Base-by-base conservation (phyloP, 1,140 invertebrate species). In the Palaemon carinicauda region DNA sequence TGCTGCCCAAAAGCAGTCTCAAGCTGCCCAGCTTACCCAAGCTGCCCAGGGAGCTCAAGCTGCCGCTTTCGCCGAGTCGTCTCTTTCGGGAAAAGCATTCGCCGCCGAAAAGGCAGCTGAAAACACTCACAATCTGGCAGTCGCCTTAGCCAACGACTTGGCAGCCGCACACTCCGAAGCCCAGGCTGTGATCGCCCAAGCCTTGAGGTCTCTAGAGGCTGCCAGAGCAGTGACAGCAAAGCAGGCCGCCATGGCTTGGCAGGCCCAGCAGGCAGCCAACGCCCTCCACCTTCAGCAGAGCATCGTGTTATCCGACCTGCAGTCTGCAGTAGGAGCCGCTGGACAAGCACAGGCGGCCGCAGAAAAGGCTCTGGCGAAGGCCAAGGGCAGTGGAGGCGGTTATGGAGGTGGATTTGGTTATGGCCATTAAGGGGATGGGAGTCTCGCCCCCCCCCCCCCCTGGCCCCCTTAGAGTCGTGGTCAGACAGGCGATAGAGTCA, bases 101-200 rank as follows among this genome's bases (percentile, higher is more conserved):
- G 29, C 24, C 10, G 78, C 78, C 52, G 78, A 80, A 29, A n/a
- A 80, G 52, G 78, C 54, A 29, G 78, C 78, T 14, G 53, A 80
- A 53, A 60, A 60, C 78, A 80, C 78, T 9, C 60, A 80, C 54
- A 80, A 80, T 53, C 52, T 60, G 31, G 78, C 78, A 14, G 80
- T 82, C 21, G 56, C 65, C 21, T n/a, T 56, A 19, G 51, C 17
- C 31, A 56, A 51, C 53, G 82, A 87, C 29, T 15, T 89, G 84
- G 53, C 87, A 78, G 65, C 90, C 85, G 85, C 89, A 71, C 14
- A 80, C 77, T 29, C 78, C 80, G 7, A 87, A 88, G 52, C 88
- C 7, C 79, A 71, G 21, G 84, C 73, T 56, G 75, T 82, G 51
- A 69, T 82, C 17, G 80, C 33, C 21, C 56, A 82, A 52, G 74